Evolutionary conservation across 2,888 invertebrate species (phyloP).

Genomic region (Cecidostiba fungosa): DNA sequence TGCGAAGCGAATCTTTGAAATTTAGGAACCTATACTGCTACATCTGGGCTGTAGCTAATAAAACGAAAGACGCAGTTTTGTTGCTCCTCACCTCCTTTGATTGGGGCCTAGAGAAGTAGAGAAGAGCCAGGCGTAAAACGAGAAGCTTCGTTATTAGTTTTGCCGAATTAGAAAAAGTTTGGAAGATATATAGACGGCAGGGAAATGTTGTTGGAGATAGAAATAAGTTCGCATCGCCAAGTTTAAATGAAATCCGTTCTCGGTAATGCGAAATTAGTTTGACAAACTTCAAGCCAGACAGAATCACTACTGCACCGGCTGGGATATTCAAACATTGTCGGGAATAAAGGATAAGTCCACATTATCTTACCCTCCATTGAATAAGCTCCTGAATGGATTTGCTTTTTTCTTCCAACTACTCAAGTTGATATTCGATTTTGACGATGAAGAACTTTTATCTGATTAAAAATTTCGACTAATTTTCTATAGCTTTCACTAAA

Average conservation of each 20-base stretch:
- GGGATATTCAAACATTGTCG: constrained; percentile 20
- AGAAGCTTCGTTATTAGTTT: neutral
- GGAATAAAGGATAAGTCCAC: constrained; percentile 25
- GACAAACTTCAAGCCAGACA: constrained; percentile 5
- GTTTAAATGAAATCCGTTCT: constrained; percentile 45
- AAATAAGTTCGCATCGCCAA: constrained; percentile 48
- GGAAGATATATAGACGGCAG: neutral
- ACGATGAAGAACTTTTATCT: neutral
- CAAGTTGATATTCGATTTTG: neutral
- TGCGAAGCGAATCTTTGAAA: neutral
- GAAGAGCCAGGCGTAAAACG: neutral
- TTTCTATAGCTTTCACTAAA: no score
- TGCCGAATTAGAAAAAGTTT: constrained; percentile 17
- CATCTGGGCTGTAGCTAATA: neutral
- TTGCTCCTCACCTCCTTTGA: no score
- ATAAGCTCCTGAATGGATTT: neutral
- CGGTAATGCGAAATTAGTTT: constrained; percentile 44
- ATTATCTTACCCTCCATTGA: constrained; percentile 25
- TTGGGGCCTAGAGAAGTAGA: neutral
- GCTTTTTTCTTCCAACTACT: neutral
- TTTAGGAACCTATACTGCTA: neutral
- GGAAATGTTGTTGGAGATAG: neutral
- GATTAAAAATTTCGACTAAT: neutral
- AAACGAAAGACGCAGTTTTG: no score
- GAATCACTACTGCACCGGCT: neutral